These are phyloP conservation scores for Campoletis raptor DNA, from an alignment of 2,888 invertebrate species.

Conservation along the genomic window DNA sequence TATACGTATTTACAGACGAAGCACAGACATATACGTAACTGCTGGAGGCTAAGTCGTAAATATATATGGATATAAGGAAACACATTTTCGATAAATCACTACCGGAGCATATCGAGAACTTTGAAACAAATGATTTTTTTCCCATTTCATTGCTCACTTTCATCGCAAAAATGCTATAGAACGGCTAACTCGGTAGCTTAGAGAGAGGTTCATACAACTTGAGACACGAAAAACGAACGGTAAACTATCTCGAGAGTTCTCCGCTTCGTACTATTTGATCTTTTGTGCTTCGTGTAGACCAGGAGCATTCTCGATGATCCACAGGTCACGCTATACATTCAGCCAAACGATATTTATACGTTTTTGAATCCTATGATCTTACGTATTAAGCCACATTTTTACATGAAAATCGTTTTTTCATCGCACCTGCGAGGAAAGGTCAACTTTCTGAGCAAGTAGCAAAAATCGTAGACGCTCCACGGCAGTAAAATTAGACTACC, in stretches of 20 bases:
- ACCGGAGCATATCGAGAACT: slow-evolving; percentile 33
- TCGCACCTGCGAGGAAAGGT: too few relatives aligned
- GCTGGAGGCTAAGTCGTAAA: slow-evolving; percentile 28
- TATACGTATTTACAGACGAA: not conserved
- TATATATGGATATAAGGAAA: slow-evolving; percentile 56
- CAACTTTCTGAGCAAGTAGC: too few relatives aligned
- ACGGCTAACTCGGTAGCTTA: slow-evolving; percentile 40
- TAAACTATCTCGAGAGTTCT: slow-evolving; percentile 46
- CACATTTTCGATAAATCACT: slow-evolving; percentile 59
- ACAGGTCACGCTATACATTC: slow-evolving; percentile 53
- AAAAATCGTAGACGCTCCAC: too few relatives aligned
- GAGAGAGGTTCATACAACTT: slow-evolving; percentile 54
- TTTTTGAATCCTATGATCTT: not conserved
- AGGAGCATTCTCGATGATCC: slow-evolving; percentile 18
- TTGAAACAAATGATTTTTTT: slow-evolving; percentile 19
- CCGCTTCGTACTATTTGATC: slow-evolving; percentile 35
- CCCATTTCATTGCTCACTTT: slow-evolving; percentile 8
- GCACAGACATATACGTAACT: slow-evolving; percentile 12
- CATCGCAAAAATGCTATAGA: slow-evolving; percentile 49
- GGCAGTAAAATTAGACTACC: too few relatives aligned
- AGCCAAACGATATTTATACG: not conserved
- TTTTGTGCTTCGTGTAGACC: slow-evolving; percentile 42
- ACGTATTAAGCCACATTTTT: not conserved
- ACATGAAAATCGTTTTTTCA: too few relatives aligned
- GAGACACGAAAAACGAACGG: slow-evolving; percentile 48